Evolutionary conservation across 2,113 vertebrate species (phyloP).

Genomic region (Onychostoma macrolepis): DNA sequence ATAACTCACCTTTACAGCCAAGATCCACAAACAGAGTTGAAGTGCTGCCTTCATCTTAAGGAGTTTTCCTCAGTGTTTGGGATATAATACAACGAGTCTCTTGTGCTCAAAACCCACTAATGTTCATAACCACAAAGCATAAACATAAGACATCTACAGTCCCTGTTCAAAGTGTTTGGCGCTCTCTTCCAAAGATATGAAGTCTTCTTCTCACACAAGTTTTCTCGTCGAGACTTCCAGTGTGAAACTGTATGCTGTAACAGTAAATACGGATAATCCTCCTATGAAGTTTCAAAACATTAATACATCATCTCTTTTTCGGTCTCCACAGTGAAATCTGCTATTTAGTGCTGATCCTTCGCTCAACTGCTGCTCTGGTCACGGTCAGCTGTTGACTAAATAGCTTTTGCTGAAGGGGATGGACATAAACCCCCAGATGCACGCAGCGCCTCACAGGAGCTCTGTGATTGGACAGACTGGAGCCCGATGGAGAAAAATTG

Average conservation of each 20-base stretch:
- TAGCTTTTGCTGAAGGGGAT: conserved; percentile 9
- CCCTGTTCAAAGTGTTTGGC: not conserved
- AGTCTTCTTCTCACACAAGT: not conserved
- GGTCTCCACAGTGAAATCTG: not conserved
- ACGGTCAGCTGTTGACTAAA: conserved; percentile 14
- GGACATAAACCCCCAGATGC: not conserved
- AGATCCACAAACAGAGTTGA: conserved; percentile 66
- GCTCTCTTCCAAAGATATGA: not conserved
- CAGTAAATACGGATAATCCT: conserved; percentile 1
- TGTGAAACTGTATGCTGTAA: not conserved
- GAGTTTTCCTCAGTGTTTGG: not conserved
- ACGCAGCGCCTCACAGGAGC: not conserved
- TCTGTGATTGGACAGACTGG: conserved; percentile 27
- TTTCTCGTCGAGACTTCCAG: not conserved
- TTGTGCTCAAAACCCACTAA: conserved; percentile 19
- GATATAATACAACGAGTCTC: conserved; percentile 10
- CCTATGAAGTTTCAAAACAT: not conserved
- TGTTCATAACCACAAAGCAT: conserved; percentile 2
- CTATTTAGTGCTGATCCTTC: not conserved
- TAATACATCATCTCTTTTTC: not conserved
- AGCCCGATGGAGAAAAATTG: not conserved
- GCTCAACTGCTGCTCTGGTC: not conserved
- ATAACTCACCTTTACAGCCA: conserved; percentile 70
- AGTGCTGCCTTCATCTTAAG: conserved; percentile 53
- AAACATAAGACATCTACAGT: not conserved